Evolutionary conservation across 2,888 invertebrate genomes (phyloP), one percentile per base, ranked within the genome.

Genomic region (Lottia scabra): DNA sequence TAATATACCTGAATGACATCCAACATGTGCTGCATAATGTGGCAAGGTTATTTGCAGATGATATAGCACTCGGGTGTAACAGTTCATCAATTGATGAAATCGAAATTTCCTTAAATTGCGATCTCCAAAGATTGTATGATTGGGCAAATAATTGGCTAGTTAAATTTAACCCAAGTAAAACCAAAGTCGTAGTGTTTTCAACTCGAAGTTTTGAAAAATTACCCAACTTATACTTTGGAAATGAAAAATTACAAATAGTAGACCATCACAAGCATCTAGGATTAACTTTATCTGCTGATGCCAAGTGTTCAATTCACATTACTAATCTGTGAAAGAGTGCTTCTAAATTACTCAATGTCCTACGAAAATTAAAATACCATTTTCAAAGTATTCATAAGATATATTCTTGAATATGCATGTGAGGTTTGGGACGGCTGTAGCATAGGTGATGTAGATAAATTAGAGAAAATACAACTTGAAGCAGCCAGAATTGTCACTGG

Each of bases 1-100:
- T 75, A 0, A n/a, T 72, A n/a, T 72, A 75, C 45, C 45, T 71
- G 63, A 75, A 73, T 19, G 67, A 73, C 27, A 65, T 67, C 23
- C 38, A 68, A 15, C 68, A 62, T 23, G 30, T 43, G 16, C 15
- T 69, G 13, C 12, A 48, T 12, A 70, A 62, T 12, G 26, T 62
- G n/a, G 43, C 71, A 16, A 15, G 65, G 65, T 46, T 68, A 19
- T 71, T 71, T 63, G 68, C 66, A 26, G 66, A 68, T 30, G 68
- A 72, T 19, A 68, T 45, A 38, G 71, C 74, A 27, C 45, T 74
- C n/a, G 30, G 15, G 6, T 16, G 27, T n/a, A 27, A 68, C 5
- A 27, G 66, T n/a, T 46, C 68, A 8, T 1, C 16, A 48, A 23
- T 65, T 38, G 10, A 44, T 27, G 56, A 71, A 44, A 73, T 67